A percentile compares a stretch with the other conserved stretches of the same genome.
Conservation (phyloP, 1,140 invertebrate species). For the Cherax quadricarinatus region DNA sequence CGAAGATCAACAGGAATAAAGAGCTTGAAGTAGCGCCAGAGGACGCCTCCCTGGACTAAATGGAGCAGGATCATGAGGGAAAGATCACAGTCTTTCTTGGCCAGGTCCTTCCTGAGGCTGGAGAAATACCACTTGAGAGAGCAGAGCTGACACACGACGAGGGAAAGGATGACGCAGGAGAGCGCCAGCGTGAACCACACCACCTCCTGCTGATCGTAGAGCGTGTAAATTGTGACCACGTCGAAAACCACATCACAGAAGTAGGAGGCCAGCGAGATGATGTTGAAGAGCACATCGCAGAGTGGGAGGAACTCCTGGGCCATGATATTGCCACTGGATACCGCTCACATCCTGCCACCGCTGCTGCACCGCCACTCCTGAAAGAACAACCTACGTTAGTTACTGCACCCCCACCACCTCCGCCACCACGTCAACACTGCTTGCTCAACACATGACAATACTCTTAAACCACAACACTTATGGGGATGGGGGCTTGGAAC, state of each 20-base stretch:
- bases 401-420: neutral
- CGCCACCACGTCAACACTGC: neutral
- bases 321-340: constrained; percentile 58
- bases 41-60: constrained; percentile 87
- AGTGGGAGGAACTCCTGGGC: constrained; percentile 77
- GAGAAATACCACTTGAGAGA: constrained; percentile 73
- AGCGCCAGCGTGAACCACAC: constrained; percentile 73
- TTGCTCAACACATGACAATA: neutral
- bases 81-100: constrained; percentile 64
- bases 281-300: constrained; percentile 93
- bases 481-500: neutral
- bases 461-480: neutral
- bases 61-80: constrained; percentile 81
- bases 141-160: constrained; percentile 73
- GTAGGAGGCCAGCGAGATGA: constrained; percentile 92
- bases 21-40: constrained; percentile 93
- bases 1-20: constrained; percentile 90
- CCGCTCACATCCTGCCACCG: constrained; percentile 64
- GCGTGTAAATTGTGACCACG: constrained; percentile 87
- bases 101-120: constrained; percentile 65
- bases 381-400: neutral
- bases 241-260: constrained; percentile 95
- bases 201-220: constrained; percentile 78
- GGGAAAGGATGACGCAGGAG: constrained; percentile 68
- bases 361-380: constrained; percentile 27